These are phyloP conservation scores for Drosophila kikkawai DNA, from an alignment of 1,140 invertebrate genomes.

Conservation along the genomic window DNA sequence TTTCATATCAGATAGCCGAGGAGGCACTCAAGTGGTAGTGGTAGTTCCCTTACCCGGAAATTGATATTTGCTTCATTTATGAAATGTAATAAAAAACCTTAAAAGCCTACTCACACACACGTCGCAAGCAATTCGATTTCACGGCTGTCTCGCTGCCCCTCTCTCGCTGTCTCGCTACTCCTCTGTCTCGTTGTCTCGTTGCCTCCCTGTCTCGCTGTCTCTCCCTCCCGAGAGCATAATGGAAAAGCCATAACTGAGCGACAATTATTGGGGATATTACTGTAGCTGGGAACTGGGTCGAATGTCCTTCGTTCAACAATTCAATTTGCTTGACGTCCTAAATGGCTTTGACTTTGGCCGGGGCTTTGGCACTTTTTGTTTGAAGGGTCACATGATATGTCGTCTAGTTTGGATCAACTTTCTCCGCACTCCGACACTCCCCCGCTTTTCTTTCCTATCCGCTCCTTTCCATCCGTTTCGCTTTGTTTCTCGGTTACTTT, in stretches of 20 bases:
- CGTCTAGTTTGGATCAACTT: slow-evolving; percentile 57
- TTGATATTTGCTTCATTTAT: slow-evolving; percentile 40
- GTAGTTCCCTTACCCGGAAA: not conserved
- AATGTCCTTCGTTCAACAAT: slow-evolving; percentile 36
- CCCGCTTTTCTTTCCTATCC: not conserved
- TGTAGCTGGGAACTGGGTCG: slow-evolving; percentile 32
- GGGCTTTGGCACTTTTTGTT: slow-evolving; percentile 43
- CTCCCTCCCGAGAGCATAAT: not conserved
- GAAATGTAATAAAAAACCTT: slow-evolving; percentile 82
- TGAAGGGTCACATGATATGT: slow-evolving; percentile 63
- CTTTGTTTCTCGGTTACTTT: slow-evolving; percentile 50
- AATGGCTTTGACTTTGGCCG: slow-evolving; percentile 50
- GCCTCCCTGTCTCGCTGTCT: not conserved
- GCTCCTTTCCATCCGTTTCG: not conserved
- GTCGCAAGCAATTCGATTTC: slow-evolving; percentile 73
- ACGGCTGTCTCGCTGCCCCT: not conserved
- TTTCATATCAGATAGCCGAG: slow-evolving; percentile 63
- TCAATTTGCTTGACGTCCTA: slow-evolving; percentile 65
- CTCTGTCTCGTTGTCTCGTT: not conserved
- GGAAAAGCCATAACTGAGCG: slow-evolving; percentile 37
- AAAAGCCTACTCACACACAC: slow-evolving; percentile 69
- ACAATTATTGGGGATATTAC: slow-evolving; percentile 62
- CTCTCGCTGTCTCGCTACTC: not conserved
- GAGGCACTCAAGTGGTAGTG: slow-evolving; percentile 33
- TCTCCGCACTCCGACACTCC: slow-evolving; percentile 2